Base-by-base conservation (phyloP, 2,797 vertebrate genomes). In the Girardinus metallicus region DNA sequence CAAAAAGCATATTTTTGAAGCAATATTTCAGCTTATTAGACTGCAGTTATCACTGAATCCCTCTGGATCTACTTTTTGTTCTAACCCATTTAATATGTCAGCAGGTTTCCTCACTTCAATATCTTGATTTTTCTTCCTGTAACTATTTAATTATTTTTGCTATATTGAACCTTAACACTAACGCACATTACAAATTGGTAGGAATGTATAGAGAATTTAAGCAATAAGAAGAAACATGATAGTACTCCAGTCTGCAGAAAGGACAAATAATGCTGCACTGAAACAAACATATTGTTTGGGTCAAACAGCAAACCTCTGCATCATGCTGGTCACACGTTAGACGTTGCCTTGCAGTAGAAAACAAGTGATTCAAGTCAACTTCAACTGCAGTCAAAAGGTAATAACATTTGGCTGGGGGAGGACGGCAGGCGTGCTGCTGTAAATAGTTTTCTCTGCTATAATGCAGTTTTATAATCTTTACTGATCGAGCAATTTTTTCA, bases 381-480 rank as follows among this genome's bases (percentile, higher is more conserved):
- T 84, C 87, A 84, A 82, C 76, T 87, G 77, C 39, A 76, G 13
- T 26, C 46, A 23, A 84, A 75, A 86, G 78, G 80, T 43, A 83
- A 34, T 34, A 75, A 62, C 64, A 46, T 88, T 85, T 36, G 51
- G 46, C 62, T n/a, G 55, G 49, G 80, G 74, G 57, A 80, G 34
- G 73, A 75, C 76, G 43, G 46, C 62, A 73, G 49, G 34, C 60
- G 53, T 74, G 71, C 44, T 72, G 39, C 64, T 71, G 55, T 70
- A 72, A 72, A 72, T 44, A 29, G 68, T 51, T 77, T 82, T 57
- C 29, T 53, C n/a, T 80, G 66, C 53, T 36, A 73, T 13, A 72
- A 62, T 36, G 60, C 46, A 49, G 11, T 53, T 84, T 79, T 49
- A 44, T 44, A 44, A 73, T 78, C 36, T 26, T 16, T 12, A 15